Evolutionary conservation across 2,888 invertebrate genomes (phyloP).

Genomic region (Bedellia somnulentella): DNA sequence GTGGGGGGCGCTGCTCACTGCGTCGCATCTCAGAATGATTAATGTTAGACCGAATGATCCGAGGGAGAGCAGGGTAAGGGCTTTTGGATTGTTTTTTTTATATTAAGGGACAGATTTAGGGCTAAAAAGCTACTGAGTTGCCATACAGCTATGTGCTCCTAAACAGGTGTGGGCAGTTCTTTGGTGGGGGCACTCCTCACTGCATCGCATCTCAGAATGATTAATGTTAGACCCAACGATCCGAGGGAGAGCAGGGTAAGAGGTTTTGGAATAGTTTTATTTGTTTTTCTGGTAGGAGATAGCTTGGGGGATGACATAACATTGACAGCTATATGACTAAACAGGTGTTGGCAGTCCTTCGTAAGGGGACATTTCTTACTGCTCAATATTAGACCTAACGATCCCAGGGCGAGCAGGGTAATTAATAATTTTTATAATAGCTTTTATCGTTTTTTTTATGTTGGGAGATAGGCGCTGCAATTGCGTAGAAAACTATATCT

Average conservation of each 20-base stretch:
- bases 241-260: constrained; percentile 72
- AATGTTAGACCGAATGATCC: constrained; percentile 83
- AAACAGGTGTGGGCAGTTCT: constrained; percentile 65
- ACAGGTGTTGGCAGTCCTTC: constrained; percentile 65
- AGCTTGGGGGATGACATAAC: too few relatives aligned
- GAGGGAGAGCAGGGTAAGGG: constrained; percentile 68
- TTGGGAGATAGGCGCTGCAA: too few relatives aligned
- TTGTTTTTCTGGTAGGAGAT: too few relatives aligned
- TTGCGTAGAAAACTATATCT: too few relatives aligned
- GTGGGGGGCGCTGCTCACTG: constrained; percentile 73
- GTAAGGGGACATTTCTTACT: constrained; percentile 73
- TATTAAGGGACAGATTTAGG: too few relatives aligned
- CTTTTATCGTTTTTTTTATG: too few relatives aligned
- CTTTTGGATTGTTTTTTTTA: too few relatives aligned
- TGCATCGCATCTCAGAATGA: constrained; percentile 71
- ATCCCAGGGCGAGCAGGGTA: constrained; percentile 75
- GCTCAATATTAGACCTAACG: constrained; percentile 81
- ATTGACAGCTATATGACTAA: constrained; percentile 67
- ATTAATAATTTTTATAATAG: too few relatives aligned
- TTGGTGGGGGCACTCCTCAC: constrained; percentile 73
- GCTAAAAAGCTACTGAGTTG: too few relatives aligned
- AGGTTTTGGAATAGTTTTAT: too few relatives aligned
- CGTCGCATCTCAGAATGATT: constrained; percentile 72
- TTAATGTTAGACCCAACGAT: constrained; percentile 80
- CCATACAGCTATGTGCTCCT: constrained; percentile 66